Percentiles rank a stretch among this genome's conserved stretches.
These are phyloP conservation scores for Stichodactyla helianthus DNA, from an alignment of 64 coral and sea anemone species.

Conservation along the genomic window DNA sequence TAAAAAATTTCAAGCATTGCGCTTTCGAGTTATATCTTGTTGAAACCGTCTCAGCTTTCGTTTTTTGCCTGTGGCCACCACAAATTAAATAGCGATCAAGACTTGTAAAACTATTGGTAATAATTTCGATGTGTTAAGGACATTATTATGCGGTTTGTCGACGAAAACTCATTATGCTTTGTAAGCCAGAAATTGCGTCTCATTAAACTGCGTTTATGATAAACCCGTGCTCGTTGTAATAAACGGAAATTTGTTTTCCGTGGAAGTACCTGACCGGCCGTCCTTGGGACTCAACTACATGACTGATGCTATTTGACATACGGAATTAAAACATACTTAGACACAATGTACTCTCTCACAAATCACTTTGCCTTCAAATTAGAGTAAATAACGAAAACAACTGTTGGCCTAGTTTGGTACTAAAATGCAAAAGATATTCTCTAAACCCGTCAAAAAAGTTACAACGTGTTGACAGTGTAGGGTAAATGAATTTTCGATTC, in stretches of 20 bases:
- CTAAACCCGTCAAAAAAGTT: background rate
- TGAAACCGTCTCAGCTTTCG: slow-evolving; percentile 54
- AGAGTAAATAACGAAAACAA: slow-evolving; percentile 7
- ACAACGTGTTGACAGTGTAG: background rate
- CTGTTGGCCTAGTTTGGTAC: background rate
- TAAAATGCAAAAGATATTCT: slow-evolving; percentile 22
- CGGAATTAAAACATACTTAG: slow-evolving; percentile 44
- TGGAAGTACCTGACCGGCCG: background rate
- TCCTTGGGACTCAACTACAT: background rate
- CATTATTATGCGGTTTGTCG: slow-evolving; percentile 58
- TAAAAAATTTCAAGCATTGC: slow-evolving; percentile 36
- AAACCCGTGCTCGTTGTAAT: slow-evolving; percentile 60
- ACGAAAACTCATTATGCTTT: slow-evolving; percentile 56
- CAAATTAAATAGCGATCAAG: slow-evolving; percentile 19
- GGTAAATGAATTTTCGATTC: background rate
- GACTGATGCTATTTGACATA: slow-evolving; percentile 12
- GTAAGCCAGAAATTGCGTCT: slow-evolving; percentile 70
- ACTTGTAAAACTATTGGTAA: background rate
- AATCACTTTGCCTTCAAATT: slow-evolving; percentile 29
- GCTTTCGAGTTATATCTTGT: slow-evolving; percentile 34
- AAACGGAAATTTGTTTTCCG: slow-evolving; percentile 88
- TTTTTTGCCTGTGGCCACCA: slow-evolving; percentile 30
- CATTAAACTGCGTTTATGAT: slow-evolving; percentile 86
- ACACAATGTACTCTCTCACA: slow-evolving; percentile 43
- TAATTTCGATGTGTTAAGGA: slow-evolving; percentile 72